phyloP scores from a whole-genome alignment of 2,113 vertebrate species.

The Pelecanus crispus region DNA sequence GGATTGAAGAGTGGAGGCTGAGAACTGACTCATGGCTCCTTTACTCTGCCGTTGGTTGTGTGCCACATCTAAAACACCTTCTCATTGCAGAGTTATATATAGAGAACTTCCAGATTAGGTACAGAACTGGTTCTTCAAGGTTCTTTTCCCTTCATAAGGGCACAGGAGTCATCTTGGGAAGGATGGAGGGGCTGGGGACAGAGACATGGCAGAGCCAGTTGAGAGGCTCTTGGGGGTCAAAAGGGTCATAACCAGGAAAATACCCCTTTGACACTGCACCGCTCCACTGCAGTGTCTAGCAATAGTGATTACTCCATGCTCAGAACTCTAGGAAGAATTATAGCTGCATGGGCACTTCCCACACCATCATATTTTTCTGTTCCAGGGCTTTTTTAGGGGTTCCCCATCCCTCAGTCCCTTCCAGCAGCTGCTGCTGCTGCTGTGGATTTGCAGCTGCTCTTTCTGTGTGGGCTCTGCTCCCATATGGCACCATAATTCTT shows the following conservation, averaged over 20 bases:
- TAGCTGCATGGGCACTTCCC: neutral
- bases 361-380: neutral
- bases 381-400: neutral
- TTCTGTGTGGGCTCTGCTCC: neutral
- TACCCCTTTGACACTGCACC: neutral
- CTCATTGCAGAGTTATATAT: neutral
- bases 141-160: neutral
- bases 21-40: neutral
- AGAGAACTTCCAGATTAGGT: neutral
- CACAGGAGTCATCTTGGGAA: neutral
- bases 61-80: neutral
- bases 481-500: neutral
- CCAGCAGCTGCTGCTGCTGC: neutral
- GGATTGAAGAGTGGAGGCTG: neutral
- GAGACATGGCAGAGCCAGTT: neutral
- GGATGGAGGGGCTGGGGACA: neutral
- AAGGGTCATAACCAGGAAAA: neutral
- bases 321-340: neutral
- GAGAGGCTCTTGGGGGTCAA: neutral
- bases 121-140: neutral
- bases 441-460: constrained; percentile 3
- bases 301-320: neutral
- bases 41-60: neutral
- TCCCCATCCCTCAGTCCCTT: neutral
- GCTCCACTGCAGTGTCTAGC: neutral